phyloP scores from a whole-genome alignment of 2,113 vertebrate genomes.

The Apodemus speciosus region DNA sequence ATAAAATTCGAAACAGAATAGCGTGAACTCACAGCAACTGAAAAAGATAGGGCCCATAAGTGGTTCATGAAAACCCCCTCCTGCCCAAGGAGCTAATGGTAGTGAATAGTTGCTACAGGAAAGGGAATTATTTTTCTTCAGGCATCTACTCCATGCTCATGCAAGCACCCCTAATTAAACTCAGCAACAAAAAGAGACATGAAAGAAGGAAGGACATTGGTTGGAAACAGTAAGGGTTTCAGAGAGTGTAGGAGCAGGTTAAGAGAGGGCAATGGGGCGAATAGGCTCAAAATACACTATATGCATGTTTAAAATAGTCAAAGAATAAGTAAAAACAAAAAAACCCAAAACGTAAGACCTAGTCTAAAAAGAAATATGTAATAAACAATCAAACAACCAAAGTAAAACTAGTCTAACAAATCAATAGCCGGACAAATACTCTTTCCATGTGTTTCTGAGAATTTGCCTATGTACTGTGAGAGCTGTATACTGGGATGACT shows the following conservation, averaged over 20 bases:
- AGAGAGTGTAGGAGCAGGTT: neutral
- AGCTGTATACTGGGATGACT: conserved; percentile 3
- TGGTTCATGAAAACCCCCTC: neutral
- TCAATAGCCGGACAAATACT: conserved; percentile 30
- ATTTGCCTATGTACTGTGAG: conserved; percentile 3
- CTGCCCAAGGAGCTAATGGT: neutral
- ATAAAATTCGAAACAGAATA: neutral
- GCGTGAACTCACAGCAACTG: neutral
- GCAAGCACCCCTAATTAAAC: neutral
- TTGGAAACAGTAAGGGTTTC: too few species aligned
- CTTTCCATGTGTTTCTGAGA: conserved; percentile 60
- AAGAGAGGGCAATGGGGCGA: neutral
- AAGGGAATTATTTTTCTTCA: neutral
- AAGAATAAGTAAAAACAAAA: neutral
- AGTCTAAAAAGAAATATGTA: neutral
- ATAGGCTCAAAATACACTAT: neutral
- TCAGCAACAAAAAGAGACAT: neutral
- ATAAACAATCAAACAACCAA: neutral
- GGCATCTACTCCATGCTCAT: neutral
- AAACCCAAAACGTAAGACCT: neutral
- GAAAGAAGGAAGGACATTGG: neutral
- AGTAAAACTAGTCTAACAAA: conserved; percentile 50
- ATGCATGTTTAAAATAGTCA: neutral
- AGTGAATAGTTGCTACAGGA: neutral
- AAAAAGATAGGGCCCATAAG: neutral